Evolutionary conservation across 2,888 invertebrate genomes (phyloP).

Genomic region (Belgica antarctica): DNA sequence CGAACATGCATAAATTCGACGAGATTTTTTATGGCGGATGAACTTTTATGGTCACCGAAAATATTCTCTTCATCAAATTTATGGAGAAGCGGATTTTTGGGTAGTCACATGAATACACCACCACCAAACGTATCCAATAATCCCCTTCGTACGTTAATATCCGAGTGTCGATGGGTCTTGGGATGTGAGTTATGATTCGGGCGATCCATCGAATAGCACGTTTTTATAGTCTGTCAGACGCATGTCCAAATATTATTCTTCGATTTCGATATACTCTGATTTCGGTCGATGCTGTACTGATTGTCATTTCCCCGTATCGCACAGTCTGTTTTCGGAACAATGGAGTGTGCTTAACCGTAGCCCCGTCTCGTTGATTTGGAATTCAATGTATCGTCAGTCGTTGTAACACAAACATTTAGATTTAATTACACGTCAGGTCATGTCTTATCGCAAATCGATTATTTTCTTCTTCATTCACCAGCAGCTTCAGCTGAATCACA

Average conservation of each 20-base stretch:
- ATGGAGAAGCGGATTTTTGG: neutral
- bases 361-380: too few relatives aligned
- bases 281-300: constrained; percentile 4
- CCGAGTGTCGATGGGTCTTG: neutral
- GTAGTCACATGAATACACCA: neutral
- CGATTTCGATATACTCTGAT: constrained; percentile 2
- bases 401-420: neutral
- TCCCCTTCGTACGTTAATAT: too few relatives aligned
- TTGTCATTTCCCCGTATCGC: neutral
- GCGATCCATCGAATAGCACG: constrained; percentile 22
- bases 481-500: too few relatives aligned
- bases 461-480: neutral
- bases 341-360: neutral
- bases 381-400: too few relatives aligned
- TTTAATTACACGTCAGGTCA: constrained; percentile 5
- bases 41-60: constrained; percentile 16
- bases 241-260: neutral
- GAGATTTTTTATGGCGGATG: neutral
- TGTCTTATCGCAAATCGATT: neutral
- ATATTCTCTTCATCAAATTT: neutral
- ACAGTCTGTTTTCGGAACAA: too few relatives aligned
- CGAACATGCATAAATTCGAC: neutral
- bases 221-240: constrained; percentile 19
- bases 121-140: neutral
- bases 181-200: neutral